These are phyloP conservation scores for Parotocinclus haroldoi DNA, from an alignment of 2,797 vertebrate species.

Conservation along the genomic window DNA sequence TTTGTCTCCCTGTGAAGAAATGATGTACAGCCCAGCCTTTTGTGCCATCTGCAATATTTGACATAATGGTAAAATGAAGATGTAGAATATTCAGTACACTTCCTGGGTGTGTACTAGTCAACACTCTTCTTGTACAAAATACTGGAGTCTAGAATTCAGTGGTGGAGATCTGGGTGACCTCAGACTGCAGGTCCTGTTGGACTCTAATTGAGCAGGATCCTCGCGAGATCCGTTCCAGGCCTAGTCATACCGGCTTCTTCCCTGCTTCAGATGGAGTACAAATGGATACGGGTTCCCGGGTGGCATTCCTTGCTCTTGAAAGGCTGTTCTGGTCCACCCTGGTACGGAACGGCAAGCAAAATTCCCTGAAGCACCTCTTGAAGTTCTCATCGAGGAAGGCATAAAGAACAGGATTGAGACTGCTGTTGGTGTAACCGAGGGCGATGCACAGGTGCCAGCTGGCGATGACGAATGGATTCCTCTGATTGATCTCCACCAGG, in stretches of 20 bases:
- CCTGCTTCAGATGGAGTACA: too few species aligned
- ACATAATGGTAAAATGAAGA: too few species aligned
- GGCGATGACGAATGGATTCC: slow-evolving; percentile 82
- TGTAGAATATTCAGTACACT: too few species aligned
- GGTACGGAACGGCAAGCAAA: slow-evolving; percentile 78
- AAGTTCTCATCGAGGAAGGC: slow-evolving; percentile 74
- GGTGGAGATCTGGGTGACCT: slow-evolving; percentile 73
- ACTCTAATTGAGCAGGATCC: too few species aligned
- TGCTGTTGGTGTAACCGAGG: slow-evolving; percentile 44
- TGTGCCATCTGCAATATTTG: too few species aligned
- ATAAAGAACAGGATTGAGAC: too few species aligned
- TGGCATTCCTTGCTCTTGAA: slow-evolving; percentile 50
- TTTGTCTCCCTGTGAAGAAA: too few species aligned
- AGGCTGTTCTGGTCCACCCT: slow-evolving; percentile 67
- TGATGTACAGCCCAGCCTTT: too few species aligned
- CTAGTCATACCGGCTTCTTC: slow-evolving; percentile 67
- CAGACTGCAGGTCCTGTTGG: slow-evolving; percentile 66
- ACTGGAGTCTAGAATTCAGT: too few species aligned
- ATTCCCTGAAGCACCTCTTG: slow-evolving; percentile 88
- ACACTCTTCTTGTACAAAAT: too few species aligned
- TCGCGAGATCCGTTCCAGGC: slow-evolving; percentile 47
- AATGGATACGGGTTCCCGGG: too few species aligned
- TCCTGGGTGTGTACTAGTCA: too few species aligned
- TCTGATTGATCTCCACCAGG: slow-evolving; percentile 82
- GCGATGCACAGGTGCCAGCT: slow-evolving; percentile 92